Evolutionary conservation across 2,113 vertebrate genomes (phyloP).

Genomic region (Hepsetus odoe): DNA sequence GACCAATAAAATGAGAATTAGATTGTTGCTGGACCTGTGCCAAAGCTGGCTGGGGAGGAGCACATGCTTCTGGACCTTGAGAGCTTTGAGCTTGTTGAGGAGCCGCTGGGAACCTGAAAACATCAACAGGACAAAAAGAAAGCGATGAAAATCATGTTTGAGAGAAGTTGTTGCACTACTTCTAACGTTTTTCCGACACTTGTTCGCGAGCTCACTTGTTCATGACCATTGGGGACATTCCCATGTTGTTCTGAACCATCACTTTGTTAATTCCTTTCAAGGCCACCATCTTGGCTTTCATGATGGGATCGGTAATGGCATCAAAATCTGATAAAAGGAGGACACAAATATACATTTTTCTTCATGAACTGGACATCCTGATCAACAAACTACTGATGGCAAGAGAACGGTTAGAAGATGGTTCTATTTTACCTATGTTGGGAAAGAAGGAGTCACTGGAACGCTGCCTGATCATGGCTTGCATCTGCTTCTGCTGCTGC

Average conservation of each 20-base stretch:
- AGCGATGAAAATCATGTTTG: not conserved
- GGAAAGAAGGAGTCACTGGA: slow-evolving; percentile 84
- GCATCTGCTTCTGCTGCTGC: slow-evolving; percentile 97
- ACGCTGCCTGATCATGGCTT: slow-evolving; percentile 91
- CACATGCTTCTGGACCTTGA: slow-evolving; percentile 71
- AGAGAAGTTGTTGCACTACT: not conserved
- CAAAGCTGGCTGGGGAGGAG: slow-evolving; percentile 79
- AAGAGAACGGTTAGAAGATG: too few species aligned
- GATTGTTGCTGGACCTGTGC: slow-evolving; percentile 77
- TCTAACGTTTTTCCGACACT: too few species aligned
- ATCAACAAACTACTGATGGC: not conserved
- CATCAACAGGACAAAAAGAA: not conserved
- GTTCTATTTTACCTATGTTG: slow-evolving; percentile 84
- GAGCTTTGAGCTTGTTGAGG: slow-evolving; percentile 72
- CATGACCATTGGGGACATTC: slow-evolving; percentile 87
- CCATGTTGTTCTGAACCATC: slow-evolving; percentile 90
- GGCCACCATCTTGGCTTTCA: slow-evolving; percentile 99
- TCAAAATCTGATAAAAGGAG: slow-evolving; percentile 84
- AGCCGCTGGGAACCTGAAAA: slow-evolving; percentile 83
- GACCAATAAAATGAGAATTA: not conserved
- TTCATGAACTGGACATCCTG: not conserved
- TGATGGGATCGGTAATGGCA: slow-evolving; percentile 94
- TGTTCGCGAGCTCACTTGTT: slow-evolving; percentile 81
- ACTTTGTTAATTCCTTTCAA: slow-evolving; percentile 98
- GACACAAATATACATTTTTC: not conserved